These are phyloP conservation scores for Pterocles orientalis DNA, from an alignment of 2,113 vertebrate genomes.

Conservation along the genomic window DNA sequence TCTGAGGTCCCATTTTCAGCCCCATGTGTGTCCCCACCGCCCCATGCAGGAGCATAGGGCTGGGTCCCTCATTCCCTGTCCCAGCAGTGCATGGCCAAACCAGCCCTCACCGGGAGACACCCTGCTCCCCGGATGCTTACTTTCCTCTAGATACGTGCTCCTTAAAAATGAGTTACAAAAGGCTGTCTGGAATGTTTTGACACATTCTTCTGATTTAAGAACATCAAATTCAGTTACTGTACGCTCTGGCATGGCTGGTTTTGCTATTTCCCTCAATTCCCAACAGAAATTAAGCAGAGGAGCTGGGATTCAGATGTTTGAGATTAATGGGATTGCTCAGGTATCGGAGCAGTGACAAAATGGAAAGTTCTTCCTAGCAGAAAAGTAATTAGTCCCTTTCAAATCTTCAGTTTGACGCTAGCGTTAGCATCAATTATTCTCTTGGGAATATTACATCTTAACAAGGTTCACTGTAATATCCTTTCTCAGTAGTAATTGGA, in stretches of 20 bases:
- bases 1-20: not conserved
- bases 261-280: not conserved
- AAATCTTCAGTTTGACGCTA: constrained; percentile 36
- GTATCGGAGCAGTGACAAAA: constrained; percentile 13
- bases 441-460: constrained; percentile 46
- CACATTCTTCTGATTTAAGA: not conserved
- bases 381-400: constrained; percentile 39
- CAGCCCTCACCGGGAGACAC: not conserved
- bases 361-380: constrained; percentile 31
- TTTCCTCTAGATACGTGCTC: not conserved
- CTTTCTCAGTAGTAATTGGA: not conserved
- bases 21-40: not conserved
- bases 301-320: not conserved
- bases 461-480: constrained; percentile 24
- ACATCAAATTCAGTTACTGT: not conserved
- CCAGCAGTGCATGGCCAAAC: not conserved
- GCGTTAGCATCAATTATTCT: constrained; percentile 38
- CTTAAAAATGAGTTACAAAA: not conserved
- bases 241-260: not conserved
- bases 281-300: constrained; percentile 31
- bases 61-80: not conserved
- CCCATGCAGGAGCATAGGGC: fast-evolving
- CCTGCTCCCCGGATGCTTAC: not conserved
- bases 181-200: not conserved
- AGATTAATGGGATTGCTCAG: constrained; percentile 29